phyloP scores from a whole-genome alignment of 2,888 invertebrate species.

The Volucella inanis region DNA sequence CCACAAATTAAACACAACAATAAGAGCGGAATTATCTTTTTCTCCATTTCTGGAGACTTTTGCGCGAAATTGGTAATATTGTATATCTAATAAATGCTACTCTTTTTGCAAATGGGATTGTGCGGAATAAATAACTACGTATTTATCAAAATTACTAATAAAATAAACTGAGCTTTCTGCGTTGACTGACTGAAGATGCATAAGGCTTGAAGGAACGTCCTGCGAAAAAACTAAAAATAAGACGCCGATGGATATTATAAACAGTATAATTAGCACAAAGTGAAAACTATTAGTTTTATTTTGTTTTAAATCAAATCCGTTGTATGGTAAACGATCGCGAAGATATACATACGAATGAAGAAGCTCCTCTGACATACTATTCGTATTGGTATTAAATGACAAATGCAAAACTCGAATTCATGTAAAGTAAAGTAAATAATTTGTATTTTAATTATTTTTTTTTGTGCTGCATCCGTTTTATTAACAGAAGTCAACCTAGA shows the following conservation, averaged over 20 bases:
- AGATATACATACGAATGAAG: constrained; percentile 3
- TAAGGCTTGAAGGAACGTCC: no score
- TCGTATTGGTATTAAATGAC: constrained; percentile 21
- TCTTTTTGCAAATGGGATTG: no score
- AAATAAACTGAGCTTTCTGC: no score
- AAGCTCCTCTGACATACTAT: constrained; percentile 63
- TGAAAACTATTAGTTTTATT: neutral
- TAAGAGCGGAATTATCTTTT: no score
- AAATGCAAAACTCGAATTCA: constrained; percentile 2
- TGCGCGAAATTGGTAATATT: no score
- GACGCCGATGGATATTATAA: neutral
- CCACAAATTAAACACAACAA: no score
- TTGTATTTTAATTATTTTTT: constrained; percentile 50
- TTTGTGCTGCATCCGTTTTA: constrained; percentile 62
- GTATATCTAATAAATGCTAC: no score
- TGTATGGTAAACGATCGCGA: constrained; percentile 16
- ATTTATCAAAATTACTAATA: no score
- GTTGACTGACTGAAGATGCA: no score
- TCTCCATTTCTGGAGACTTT: no score
- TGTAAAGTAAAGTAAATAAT: constrained; percentile 25
- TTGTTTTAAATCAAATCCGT: neutral
- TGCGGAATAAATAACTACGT: no score
- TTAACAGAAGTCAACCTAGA: constrained; percentile 64
- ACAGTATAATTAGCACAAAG: neutral
- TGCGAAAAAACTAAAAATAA: no score